Percentiles rank a stretch among this genome's conserved stretches.
Conservation (phyloP, 2,113 vertebrate species). For the Xiphophorus hellerii region DNA sequence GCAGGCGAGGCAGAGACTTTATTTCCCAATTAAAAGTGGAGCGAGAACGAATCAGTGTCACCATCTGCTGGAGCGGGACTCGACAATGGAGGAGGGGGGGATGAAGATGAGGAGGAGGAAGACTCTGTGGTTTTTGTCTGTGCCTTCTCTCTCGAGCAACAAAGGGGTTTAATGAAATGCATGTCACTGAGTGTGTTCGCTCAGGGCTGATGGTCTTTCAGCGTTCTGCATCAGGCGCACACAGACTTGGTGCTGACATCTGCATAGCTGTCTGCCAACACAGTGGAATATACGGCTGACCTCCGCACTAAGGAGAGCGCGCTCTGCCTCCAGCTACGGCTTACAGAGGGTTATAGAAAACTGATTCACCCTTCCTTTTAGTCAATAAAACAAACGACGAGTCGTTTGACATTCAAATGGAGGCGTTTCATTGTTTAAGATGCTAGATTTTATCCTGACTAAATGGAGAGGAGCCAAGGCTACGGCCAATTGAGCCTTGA, state of each 20-base stretch:
- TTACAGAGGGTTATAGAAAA: not conserved
- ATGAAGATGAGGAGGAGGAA: conserved; percentile 21
- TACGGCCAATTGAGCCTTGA: not conserved
- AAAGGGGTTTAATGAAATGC: conserved; percentile 28
- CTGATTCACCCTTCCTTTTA: not conserved
- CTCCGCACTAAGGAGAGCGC: not conserved
- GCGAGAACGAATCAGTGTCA: conserved; percentile 55
- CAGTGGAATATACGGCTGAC: conserved; percentile 11
- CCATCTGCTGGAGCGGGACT: conserved; percentile 60
- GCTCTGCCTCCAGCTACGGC: not conserved
- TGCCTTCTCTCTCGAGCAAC: conserved; percentile 17
- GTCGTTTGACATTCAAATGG: not conserved
- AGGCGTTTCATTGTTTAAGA: not conserved
- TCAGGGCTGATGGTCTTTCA: conserved; percentile 18
- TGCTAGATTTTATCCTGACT: not conserved
- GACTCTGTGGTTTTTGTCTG: conserved; percentile 29
- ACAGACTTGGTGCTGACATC: conserved; percentile 21
- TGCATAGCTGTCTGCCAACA: conserved; percentile 32
- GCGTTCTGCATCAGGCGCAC: conserved; percentile 21
- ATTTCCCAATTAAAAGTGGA: conserved; percentile 66
- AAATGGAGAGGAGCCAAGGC: not conserved
- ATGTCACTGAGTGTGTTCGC: conserved; percentile 41
- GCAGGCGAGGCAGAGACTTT: conserved; percentile 37
- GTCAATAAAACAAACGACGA: no score
- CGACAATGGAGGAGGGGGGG: conserved; percentile 15